A percentile compares a stretch with the other conserved stretches of the same genome.
phyloP scores from a whole-genome alignment of 2,888 invertebrate genomes.

The Stenichneumon culpator region DNA sequence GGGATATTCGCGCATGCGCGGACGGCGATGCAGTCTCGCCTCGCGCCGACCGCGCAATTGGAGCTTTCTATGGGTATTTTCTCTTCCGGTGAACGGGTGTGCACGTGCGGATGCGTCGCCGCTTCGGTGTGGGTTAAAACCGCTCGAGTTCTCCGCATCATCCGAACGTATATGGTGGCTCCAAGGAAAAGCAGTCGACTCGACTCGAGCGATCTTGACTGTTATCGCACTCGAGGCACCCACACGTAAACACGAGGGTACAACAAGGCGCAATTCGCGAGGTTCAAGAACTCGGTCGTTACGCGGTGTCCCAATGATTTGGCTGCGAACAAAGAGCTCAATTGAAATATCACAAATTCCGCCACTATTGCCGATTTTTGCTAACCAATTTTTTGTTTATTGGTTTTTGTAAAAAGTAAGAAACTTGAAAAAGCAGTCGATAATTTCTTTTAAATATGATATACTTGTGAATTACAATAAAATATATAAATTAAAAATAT shows the following conservation, averaged over 20 bases:
- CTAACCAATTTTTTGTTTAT: neutral
- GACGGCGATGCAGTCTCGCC: slow-evolving; percentile 23
- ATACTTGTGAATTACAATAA: too few relatives aligned
- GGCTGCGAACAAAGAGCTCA: neutral
- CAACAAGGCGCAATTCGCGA: neutral
- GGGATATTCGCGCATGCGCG: slow-evolving; percentile 38
- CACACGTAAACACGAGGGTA: neutral
- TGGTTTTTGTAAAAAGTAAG: too few relatives aligned
- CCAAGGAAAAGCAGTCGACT: slow-evolving; percentile 31
- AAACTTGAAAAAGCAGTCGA: too few relatives aligned
- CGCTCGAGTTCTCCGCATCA: slow-evolving; percentile 28
- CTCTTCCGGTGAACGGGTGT: slow-evolving; percentile 7
- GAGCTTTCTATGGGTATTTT: slow-evolving; percentile 43
- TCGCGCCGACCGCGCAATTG: slow-evolving; percentile 19
- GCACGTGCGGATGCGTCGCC: neutral
- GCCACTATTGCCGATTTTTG: neutral
- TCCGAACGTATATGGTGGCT: slow-evolving; percentile 20
- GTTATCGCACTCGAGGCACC: slow-evolving; percentile 18
- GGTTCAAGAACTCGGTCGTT: neutral
- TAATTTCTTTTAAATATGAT: too few relatives aligned
- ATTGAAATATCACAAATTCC: neutral
- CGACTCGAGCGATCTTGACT: neutral
- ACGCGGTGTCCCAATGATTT: neutral
- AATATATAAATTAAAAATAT: too few relatives aligned
- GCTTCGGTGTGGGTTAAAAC: slow-evolving; percentile 12